Evolutionary conservation across 2,888 invertebrate species (phyloP), one percentile per base, ranked within the genome.

Genomic region (Netelia fuscicornis): DNA sequence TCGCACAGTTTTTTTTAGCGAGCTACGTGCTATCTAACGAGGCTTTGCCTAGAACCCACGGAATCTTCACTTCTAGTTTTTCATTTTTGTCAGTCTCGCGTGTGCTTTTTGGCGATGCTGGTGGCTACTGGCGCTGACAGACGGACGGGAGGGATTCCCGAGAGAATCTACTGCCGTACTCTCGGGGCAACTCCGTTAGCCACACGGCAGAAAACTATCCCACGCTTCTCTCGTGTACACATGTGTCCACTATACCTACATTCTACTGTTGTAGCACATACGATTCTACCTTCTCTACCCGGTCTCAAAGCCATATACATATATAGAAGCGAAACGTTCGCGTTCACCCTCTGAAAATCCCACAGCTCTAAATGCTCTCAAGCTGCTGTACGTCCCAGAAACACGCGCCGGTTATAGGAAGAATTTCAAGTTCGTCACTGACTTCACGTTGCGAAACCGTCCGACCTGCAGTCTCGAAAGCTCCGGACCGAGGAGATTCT

Each of bases 1-100:
- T 79, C 56, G 68, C 70, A 70, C 74, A 64, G 17, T 17, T 79
- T 79, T 48, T 48, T 20, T 20, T 64, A 11, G 42, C 67, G 25
- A n/a, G 13, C 48, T 67, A 78, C 78, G 83, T 79, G 62, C 68
- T 64, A 70, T 83, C 68, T 83, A 79, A 79, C 70, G 83, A 75
- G 75, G 74, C 74, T 64, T 70, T 75, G 54, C 72, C 71, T 60
- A 54, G 64, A 2, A 64, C 20, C 20, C n/a, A 30, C 23, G 64
- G 62, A 30, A 58, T 56, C 13, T 44, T 65, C 68, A 60, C 62
- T 37, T n/a, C 56, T 42, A 44, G n/a, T 72, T 60, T 56, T 56
- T 70, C 30, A 30, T 60, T 23, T 60, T 62, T 44, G 3, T 20
- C 37, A 2, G n/a, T 81, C 56, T 37, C 52, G 2, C 44, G 78